These are phyloP conservation scores for Sandelia bainsii DNA, from an alignment of 2,797 vertebrate species.

Conservation along the genomic window DNA sequence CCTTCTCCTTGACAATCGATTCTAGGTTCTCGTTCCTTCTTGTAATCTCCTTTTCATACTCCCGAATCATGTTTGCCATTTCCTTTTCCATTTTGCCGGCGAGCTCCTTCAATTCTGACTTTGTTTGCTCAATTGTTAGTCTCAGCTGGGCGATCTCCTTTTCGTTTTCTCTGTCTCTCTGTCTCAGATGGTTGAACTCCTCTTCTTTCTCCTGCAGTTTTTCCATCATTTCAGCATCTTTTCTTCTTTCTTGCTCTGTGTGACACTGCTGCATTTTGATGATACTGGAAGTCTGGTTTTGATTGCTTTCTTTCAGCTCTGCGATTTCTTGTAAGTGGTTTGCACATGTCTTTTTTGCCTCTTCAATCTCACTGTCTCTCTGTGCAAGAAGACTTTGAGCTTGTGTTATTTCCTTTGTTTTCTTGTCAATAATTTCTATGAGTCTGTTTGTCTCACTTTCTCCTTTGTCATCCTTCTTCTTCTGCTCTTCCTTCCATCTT, in stretches of 20 bases:
- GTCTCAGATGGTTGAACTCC: constrained; percentile 45
- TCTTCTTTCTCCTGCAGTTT: constrained; percentile 65
- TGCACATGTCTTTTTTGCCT: constrained; percentile 33
- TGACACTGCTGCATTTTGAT: constrained; percentile 20
- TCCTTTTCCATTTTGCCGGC: constrained; percentile 71
- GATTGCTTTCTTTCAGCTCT: constrained; percentile 51
- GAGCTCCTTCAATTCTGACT: constrained; percentile 67
- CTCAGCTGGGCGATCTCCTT: constrained; percentile 58
- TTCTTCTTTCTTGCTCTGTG: constrained; percentile 51
- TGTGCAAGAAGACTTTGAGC: constrained; percentile 1
- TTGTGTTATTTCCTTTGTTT: constrained; percentile 31
- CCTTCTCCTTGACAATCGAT: constrained; percentile 44
- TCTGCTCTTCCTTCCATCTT: constrained; percentile 63
- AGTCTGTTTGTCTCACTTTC: constrained; percentile 48
- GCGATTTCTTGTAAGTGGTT: constrained; percentile 54
- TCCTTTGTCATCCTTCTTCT: constrained; percentile 36
- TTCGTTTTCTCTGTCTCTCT: constrained; percentile 49
- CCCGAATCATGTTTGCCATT: constrained; percentile 69
- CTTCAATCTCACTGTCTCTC: constrained; percentile 33
- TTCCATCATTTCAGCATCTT: constrained; percentile 43
- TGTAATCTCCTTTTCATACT: constrained; percentile 65
- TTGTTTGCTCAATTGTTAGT: constrained; percentile 69
- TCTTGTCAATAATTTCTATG: constrained; percentile 33
- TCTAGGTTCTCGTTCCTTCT: constrained; percentile 40
- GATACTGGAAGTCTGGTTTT: constrained; percentile 29